Evolutionary conservation across 2,113 vertebrate species (phyloP).

Genomic region (Chaenogobius annularis): DNA sequence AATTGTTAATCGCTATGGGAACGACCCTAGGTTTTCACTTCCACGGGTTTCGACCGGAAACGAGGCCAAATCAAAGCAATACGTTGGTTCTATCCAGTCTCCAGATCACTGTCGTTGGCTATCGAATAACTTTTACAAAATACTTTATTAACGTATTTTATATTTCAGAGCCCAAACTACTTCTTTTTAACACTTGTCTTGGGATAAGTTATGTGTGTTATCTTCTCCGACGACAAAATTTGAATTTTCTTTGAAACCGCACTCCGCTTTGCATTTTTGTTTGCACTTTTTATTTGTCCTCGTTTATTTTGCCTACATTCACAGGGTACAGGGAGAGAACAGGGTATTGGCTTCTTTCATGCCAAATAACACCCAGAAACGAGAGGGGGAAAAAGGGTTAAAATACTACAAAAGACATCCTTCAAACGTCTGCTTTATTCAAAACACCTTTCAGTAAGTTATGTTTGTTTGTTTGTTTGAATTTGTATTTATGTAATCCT

Average conservation of each 20-base stretch:
- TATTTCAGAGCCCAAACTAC: not conserved
- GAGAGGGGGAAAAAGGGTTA: constrained; percentile 3
- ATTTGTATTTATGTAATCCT: constrained; percentile 3
- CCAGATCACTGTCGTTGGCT: not conserved
- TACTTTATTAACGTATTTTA: not conserved
- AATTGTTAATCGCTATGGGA: no score
- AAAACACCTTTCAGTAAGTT: not conserved
- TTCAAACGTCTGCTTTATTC: not conserved
- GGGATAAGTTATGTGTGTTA: not conserved
- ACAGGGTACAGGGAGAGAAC: constrained; percentile 53
- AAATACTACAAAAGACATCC: no score
- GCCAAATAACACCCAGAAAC: constrained; percentile 15
- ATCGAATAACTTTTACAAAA: not conserved
- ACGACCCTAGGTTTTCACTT: no score
- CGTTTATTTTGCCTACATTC: not conserved
- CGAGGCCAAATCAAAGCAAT: not conserved
- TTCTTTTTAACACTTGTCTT: not conserved
- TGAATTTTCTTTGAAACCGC: not conserved
- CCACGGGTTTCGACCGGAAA: no score
- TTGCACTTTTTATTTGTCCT: constrained; percentile 24
- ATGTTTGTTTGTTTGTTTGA: not conserved
- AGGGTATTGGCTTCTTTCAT: constrained; percentile 41
- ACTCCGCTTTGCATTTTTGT: not conserved
- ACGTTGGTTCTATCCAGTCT: not conserved
- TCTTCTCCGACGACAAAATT: not conserved